phyloP scores from a whole-genome alignment of 2,888 invertebrate species.

The Cerastoderma edule region DNA sequence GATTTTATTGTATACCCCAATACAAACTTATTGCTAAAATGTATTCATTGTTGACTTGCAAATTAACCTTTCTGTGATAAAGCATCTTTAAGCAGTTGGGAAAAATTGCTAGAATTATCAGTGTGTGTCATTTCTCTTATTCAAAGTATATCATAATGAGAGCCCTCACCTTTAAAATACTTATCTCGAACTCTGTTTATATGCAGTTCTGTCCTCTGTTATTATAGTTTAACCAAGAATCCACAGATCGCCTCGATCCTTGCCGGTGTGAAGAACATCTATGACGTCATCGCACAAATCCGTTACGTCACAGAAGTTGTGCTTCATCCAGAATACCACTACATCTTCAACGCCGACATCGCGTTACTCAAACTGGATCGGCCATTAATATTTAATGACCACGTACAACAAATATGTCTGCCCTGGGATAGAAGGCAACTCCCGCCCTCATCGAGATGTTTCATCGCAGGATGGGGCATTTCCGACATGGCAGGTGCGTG shows the following conservation, averaged over 20 bases:
- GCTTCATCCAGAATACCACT: slow-evolving; percentile 67
- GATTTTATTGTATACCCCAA: no score
- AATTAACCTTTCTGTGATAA: no score
- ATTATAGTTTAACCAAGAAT: slow-evolving; percentile 44
- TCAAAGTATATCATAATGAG: no score
- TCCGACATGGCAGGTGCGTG: slow-evolving; percentile 56
- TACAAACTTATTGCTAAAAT: no score
- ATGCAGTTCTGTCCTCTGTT: neutral
- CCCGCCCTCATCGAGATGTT: slow-evolving; percentile 61
- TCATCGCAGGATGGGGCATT: slow-evolving; percentile 74
- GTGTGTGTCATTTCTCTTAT: no score
- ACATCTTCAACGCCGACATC: slow-evolving; percentile 71
- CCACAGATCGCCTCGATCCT: slow-evolving; percentile 51
- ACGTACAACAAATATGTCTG: slow-evolving; percentile 63
- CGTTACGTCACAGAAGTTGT: slow-evolving; percentile 66
- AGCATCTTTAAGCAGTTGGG: no score
- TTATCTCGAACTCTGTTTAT: no score
- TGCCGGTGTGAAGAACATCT: slow-evolving; percentile 62
- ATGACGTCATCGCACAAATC: slow-evolving; percentile 34
- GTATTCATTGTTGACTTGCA: no score
- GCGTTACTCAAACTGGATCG: slow-evolving; percentile 69
- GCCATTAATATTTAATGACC: slow-evolving; percentile 49
- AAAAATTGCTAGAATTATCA: no score
- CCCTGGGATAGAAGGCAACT: slow-evolving; percentile 49
- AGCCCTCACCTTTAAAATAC: no score